Percentiles rank a stretch among this genome's conserved stretches.
Evolutionary conservation across 2,797 vertebrate genomes (phyloP).

Genomic region (Rallus crepitans): DNA sequence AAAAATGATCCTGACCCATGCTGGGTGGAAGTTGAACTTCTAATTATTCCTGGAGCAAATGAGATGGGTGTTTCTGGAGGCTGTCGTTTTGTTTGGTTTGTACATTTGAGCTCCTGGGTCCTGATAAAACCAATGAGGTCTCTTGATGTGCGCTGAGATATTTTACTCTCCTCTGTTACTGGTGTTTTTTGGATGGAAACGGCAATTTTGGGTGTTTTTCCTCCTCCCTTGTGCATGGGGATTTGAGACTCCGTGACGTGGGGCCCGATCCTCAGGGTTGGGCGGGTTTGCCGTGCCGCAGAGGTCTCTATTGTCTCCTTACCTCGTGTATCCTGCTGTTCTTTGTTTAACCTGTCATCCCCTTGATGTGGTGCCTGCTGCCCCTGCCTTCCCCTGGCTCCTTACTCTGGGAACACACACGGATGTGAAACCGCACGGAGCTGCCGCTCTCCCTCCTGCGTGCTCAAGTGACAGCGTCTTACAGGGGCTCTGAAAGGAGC

Average conservation of each 20-base stretch:
- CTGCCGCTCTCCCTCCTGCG: background rate
- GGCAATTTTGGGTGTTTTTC: background rate
- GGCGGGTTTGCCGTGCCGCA: background rate
- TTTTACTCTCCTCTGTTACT: background rate
- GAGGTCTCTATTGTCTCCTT: background rate
- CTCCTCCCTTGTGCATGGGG: fast-evolving
- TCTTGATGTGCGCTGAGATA: background rate
- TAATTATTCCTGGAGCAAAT: background rate
- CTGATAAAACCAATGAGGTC: background rate
- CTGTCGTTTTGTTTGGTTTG: background rate
- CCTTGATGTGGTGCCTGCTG: background rate
- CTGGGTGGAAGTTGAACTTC: background rate
- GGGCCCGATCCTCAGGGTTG: background rate
- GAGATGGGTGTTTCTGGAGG: background rate
- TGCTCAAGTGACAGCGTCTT: background rate
- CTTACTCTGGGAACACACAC: background rate
- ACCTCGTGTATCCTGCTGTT: background rate
- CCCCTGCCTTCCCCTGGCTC: background rate
- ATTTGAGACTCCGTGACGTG: background rate
- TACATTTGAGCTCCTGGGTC: background rate
- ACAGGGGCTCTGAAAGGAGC: background rate
- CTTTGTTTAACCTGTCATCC: slow-evolving; percentile 7
- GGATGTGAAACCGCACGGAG: background rate
- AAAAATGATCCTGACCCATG: background rate
- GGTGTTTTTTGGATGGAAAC: fast-evolving